Evolutionary conservation across 1,140 invertebrate species (phyloP).

Genomic region (Conus betulinus): DNA sequence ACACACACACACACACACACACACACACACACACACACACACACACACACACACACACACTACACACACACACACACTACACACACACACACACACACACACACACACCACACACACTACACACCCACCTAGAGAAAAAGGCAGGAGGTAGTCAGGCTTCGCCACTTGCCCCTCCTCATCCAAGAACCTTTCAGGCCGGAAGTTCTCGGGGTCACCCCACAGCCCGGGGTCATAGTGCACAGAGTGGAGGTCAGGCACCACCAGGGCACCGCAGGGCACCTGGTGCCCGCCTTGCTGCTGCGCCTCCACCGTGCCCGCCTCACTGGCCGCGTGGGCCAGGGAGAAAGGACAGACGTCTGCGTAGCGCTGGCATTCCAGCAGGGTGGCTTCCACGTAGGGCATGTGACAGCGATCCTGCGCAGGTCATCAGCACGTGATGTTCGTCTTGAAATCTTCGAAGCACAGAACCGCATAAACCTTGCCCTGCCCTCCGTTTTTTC

Average conservation of each 20-base stretch:
- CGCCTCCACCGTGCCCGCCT: constrained; percentile 25
- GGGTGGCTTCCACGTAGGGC: constrained; percentile 48
- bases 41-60: too few relatives aligned
- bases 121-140: too few relatives aligned
- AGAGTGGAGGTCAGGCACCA: constrained; percentile 67
- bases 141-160: constrained; percentile 23
- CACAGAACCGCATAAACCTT: too few relatives aligned
- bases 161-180: constrained; percentile 42
- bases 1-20: too few relatives aligned
- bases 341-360: constrained; percentile 70
- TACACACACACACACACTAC: too few relatives aligned
- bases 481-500: too few relatives aligned
- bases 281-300: background rate
- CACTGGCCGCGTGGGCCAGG: constrained; percentile 63
- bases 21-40: too few relatives aligned
- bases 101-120: too few relatives aligned
- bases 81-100: too few relatives aligned
- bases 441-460: background rate
- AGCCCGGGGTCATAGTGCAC: constrained; percentile 63
- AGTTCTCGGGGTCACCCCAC: constrained; percentile 83
- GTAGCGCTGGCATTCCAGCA: constrained; percentile 52
- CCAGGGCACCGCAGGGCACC: constrained; percentile 59
- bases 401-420: constrained; percentile 36
- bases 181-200: constrained; percentile 81
- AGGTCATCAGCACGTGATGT: background rate